A percentile compares a stretch with the other conserved stretches of the same genome.
Conservation (phyloP, 2,113 vertebrate species). For the Dasyornis broadbenti region DNA sequence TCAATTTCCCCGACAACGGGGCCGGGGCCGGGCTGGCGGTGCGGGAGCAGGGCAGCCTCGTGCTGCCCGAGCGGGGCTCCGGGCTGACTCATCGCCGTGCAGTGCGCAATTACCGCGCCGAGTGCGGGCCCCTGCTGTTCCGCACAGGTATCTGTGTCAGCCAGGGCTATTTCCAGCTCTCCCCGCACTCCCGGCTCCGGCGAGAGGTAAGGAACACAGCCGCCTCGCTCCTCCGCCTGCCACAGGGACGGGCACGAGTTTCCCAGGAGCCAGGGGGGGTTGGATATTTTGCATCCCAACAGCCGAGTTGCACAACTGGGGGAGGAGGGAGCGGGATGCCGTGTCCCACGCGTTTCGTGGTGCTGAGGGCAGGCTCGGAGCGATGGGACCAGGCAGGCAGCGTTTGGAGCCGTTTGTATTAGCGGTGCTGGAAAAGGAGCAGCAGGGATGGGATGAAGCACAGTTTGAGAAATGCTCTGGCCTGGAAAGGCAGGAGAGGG, state of each 20-base stretch:
- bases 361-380: not conserved
- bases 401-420: not conserved
- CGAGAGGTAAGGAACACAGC: not conserved
- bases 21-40: not conserved
- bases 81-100: slow-evolving; percentile 61
- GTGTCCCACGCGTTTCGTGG: not conserved
- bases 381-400: not conserved
- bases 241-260: not conserved
- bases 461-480: not conserved
- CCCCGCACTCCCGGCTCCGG: not conserved
- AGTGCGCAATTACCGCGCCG: slow-evolving; percentile 38
- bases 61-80: slow-evolving; percentile 24
- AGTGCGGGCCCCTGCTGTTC: slow-evolving; percentile 48
- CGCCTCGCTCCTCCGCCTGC: not conserved
- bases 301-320: not conserved
- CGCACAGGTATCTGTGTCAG: slow-evolving; percentile 62
- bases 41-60: slow-evolving; percentile 13
- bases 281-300: not conserved
- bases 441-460: not conserved
- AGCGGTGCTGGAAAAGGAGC: not conserved
- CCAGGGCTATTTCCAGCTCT: slow-evolving; percentile 54
- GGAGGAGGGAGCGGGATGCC: not conserved
- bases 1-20: not conserved
- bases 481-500: not conserved
- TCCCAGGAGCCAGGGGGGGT: not conserved